phyloP scores from a whole-genome alignment of 2,113 vertebrate genomes.

The human region GRCh38 chr4:93979001-93979500 shows the following conservation, averaged over 20 bases:
- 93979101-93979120: neutral
- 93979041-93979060: neutral
- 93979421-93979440: neutral
- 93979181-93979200: neutral
- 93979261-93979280: neutral
- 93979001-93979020: neutral
- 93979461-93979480: neutral
- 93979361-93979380: neutral
- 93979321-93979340: neutral
- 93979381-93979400: neutral
- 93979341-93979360: neutral
- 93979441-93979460: neutral
- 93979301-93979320: neutral
- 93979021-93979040: neutral
- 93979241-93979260: neutral
- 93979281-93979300: neutral
- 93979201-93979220: neutral
- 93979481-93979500: neutral
- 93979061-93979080: neutral
- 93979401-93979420: neutral
- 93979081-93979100: neutral
- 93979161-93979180: slow-evolving; percentile 8
- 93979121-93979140: neutral
- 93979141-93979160: neutral
- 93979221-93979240: neutral